Base-by-base conservation (phyloP, 23 tunicate species). In the Oikopleura albicans region DNA sequence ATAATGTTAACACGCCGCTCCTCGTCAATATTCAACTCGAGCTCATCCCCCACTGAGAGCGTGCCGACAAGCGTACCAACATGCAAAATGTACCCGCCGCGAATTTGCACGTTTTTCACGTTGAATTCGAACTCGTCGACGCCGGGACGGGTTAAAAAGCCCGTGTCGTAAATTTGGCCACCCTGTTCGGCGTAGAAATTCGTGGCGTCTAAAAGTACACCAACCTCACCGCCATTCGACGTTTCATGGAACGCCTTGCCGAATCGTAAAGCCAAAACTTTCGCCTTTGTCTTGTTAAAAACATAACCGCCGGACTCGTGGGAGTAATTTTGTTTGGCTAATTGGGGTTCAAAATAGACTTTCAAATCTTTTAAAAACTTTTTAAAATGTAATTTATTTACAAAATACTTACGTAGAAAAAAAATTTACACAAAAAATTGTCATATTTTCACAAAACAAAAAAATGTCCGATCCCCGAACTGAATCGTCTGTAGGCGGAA, bases 181-280 rank as follows among this genome's bases (percentile, higher is more conserved):
- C 98, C 98, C 41, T 93, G 98, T 83, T 93, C 98, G 39, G 98
- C 91, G 83, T 93, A 93, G 40, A 93, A 93, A 31, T 75, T 88
- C 28, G 98, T 93, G 22, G 40, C 40, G 85, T 93, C 98, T 40
- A 93, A 88, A 39, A 93, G 0, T 12, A 93, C 56, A 4, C 98
- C 98, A 8, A 49, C 59, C 22, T 49, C 59, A 49, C 59, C 8
- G 59, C 59, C 22, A 22, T 49, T 22, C 8, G 16, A 49, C 8
- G 8, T 49, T 49, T 85, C 75, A 1, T 89, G 94, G 86, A 93
- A 93, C 75, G 66, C 66, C 75, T 92, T 92, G 38, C 86, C 88
- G 40, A 41, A 75, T 39, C 90, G 88, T 40, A 93, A 63, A 16
- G 85, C 66, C 38, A 85, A 83, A 75, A 93, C 85, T 0, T 39